Base-by-base conservation (phyloP, 2,797 vertebrate genomes). In the Botia kubotai region DNA sequence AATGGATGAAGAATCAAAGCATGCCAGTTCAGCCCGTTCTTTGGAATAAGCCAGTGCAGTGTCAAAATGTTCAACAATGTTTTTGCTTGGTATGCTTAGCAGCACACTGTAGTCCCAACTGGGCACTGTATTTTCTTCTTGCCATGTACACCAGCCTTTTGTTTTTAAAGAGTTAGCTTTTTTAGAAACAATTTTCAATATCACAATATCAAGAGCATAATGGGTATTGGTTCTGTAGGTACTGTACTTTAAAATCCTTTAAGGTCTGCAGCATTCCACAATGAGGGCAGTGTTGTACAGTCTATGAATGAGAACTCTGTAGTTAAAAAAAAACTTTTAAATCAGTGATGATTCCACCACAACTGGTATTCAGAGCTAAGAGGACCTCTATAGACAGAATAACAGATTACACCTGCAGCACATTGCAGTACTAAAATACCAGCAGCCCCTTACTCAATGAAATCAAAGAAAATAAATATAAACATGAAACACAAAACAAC, bases 1-100 rank as follows among this genome's bases (percentile, higher is more conserved):
- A 79, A 79, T 52, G 26, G 68, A 72, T 69, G 36, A 79, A 65
- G 67, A 65, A 82, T 67, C 39, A 75, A 77, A 62, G 23, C 4
- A 8, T 43, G 39, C 39, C 39, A 43, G 39, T 43, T 43, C 1
- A 43, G 39, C 39, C 39, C 10, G 39, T 43, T 43, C 39, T 43
- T 43, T 43, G 39, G 39, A 43, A 43, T 43, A 43, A 43, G 39
- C 39, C 39, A 43, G 39, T 43, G 8, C 39, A 43, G 8, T 43
- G 39, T 43, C 39, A 43, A 43, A 43, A 43, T 43, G 39, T 43
- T 43, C 21, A 60, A n/a, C 46, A 33, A 33, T 26, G 33, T 19
- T 57, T 65, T 39, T 52, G 39, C 33, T 55, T 46, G 26, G 76
- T 55, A 60, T 75, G 19, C 12, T 36, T 43, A 26, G 17, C 17